A percentile compares a stretch with the other conserved stretches of the same genome.
phyloP scores from a whole-genome alignment of 1,140 invertebrate species.

The Zaprionus davidi region DNA sequence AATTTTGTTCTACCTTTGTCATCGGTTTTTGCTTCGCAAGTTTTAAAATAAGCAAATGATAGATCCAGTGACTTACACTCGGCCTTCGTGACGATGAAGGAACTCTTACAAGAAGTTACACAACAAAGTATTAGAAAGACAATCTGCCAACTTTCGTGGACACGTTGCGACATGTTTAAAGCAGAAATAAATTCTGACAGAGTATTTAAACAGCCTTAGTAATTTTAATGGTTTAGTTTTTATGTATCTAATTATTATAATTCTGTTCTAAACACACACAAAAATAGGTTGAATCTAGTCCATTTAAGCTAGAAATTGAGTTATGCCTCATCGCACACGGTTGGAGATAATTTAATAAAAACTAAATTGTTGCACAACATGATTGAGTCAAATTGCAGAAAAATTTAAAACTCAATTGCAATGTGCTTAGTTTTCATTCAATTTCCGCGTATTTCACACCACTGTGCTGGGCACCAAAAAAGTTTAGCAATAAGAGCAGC shows the following conservation, averaged over 20 bases:
- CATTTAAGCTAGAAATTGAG: background rate
- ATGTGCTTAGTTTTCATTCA: background rate
- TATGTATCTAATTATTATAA: background rate
- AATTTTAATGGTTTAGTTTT: background rate
- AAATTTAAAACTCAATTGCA: background rate
- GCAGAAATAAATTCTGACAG: background rate
- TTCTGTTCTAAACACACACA: background rate
- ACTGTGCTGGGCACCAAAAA: constrained; percentile 8
- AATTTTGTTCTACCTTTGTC: constrained; percentile 26
- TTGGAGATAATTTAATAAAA: background rate
- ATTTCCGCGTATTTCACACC: background rate
- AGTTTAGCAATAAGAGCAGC: constrained; percentile 61
- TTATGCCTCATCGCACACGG: background rate
- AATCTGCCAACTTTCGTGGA: background rate
- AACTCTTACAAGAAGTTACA: background rate
- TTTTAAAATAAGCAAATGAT: constrained; percentile 28
- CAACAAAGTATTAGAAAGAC: background rate
- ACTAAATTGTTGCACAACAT: background rate
- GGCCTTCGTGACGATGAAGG: background rate
- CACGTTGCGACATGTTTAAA: background rate
- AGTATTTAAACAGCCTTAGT: background rate
- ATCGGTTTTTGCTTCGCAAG: constrained; percentile 36
- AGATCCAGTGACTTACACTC: constrained; percentile 42
- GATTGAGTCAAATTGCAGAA: background rate
- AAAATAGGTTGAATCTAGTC: background rate